Conservation (phyloP, 2,113 vertebrate genomes). For the Brachyhypopomus gauderio region DNA sequence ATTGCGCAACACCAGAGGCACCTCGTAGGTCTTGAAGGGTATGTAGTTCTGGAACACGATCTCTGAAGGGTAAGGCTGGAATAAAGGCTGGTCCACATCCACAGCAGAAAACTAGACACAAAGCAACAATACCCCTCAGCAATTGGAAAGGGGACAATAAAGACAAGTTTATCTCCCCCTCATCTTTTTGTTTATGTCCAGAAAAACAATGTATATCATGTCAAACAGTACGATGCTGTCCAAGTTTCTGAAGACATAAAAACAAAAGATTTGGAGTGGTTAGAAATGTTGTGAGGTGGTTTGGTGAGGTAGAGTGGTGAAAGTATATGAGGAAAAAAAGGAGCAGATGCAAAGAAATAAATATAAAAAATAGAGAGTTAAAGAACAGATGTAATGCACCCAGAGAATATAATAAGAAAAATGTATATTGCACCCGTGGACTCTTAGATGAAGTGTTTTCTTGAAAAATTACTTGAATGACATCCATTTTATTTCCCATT, state of each 20-base stretch:
- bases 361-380: neutral
- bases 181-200: neutral
- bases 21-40: conserved; percentile 76
- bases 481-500: neutral
- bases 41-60: conserved; percentile 83
- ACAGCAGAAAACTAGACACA: conserved; percentile 71
- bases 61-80: conserved; percentile 85
- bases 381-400: conserved; percentile 5
- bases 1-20: conserved; percentile 80
- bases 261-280: neutral
- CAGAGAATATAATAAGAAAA: neutral
- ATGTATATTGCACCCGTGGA: neutral
- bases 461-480: conserved; percentile 19
- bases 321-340: neutral
- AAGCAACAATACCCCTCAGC: neutral
- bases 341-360: neutral
- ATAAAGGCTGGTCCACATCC: conserved; percentile 75
- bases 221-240: neutral
- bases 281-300: neutral
- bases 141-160: neutral
- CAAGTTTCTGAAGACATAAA: conserved; percentile 20
- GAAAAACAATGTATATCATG: neutral
- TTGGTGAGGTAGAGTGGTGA: neutral
- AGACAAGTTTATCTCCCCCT: neutral
- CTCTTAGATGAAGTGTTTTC: conserved; percentile 19